phyloP scores from a whole-genome alignment of 2,888 invertebrate species.

The Lithophane leautieri region DNA sequence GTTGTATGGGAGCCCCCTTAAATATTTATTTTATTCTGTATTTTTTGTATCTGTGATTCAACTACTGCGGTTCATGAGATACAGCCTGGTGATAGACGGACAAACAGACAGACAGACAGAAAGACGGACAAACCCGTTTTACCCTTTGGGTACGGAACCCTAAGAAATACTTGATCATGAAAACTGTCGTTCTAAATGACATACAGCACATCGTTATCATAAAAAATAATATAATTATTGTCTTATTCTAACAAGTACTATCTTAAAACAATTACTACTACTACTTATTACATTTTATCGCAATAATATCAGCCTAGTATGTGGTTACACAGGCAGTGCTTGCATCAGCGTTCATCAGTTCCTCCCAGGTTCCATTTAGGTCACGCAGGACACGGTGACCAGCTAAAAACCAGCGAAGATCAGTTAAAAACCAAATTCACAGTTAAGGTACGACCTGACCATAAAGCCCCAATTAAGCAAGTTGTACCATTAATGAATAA shows the following conservation, averaged over 20 bases:
- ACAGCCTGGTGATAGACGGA: too few species aligned
- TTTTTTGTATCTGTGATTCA: too few species aligned
- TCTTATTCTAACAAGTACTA: background rate
- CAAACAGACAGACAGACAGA: too few species aligned
- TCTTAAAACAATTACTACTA: too few species aligned
- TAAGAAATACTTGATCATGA: background rate
- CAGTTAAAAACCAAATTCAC: background rate
- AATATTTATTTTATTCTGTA: too few species aligned
- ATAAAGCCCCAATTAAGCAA: slow-evolving; percentile 21
- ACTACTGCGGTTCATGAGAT: too few species aligned
- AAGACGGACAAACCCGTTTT: too few species aligned
- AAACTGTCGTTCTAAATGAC: background rate
- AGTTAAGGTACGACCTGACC: background rate
- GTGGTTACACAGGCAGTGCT: background rate
- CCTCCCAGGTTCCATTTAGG: background rate
- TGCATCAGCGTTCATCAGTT: background rate
- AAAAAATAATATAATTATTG: too few species aligned
- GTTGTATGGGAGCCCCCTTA: too few species aligned
- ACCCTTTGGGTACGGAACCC: too few species aligned
- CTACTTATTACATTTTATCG: too few species aligned
- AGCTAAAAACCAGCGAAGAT: too few species aligned
- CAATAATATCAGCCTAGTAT: background rate
- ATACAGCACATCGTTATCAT: background rate
- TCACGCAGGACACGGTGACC: background rate
- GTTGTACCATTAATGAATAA: slow-evolving; percentile 36